Base-by-base conservation (phyloP, 2,888 invertebrate species). In the Caenorhabditis macrosperma region DNA sequence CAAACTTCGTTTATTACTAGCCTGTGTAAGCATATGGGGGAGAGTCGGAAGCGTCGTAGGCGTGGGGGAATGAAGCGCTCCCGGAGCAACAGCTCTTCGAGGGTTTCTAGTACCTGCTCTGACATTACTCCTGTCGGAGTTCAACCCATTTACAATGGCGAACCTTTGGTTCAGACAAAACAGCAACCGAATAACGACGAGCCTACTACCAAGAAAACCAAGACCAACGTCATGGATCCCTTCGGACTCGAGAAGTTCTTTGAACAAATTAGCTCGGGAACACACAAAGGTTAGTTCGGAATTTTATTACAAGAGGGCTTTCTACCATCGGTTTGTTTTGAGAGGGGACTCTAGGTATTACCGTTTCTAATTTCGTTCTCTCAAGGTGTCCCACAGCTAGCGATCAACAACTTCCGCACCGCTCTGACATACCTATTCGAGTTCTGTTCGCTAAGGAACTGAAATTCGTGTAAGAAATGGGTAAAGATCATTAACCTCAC, bases 1-100 rank as follows among this genome's bases (percentile, higher is more conserved):
- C 85, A 87, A 72, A 85, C 85, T 41, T 77, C 75, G 35, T 85
- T 85, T 68, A 88, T 88, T 63, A 83, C 84, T 61, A 81, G 84
- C 55, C 78, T 87, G 75, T 87, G 87, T 84, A 87, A 87, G 85
- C 84, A 84, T 79, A 81, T 87, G 80, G 86, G 87, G 68, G 87
- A 86, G 68, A 75, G 85, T 67, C 81, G 87, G 63, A 85, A 83
- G 48, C 68, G 79, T 48, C 82, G 82, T 55, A 82, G 84, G 64
- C 81, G 84, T 64, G 74, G 80, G 69, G 82, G 79, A 54, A 81
- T 69, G 59, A 81, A 77, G 57, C 77, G 76, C 41, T 60, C 74
- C 12, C 44, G 59, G 52, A 67, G 64, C 75, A 28, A 33, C 5
- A 61, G 68, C 46, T 55, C 76, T 5, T 44, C 54, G 33, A 75